Evolutionary conservation across 1,140 invertebrate genomes (phyloP), one percentile per base, ranked within the genome.

Genomic region (Drosophila sturtevanti): DNA sequence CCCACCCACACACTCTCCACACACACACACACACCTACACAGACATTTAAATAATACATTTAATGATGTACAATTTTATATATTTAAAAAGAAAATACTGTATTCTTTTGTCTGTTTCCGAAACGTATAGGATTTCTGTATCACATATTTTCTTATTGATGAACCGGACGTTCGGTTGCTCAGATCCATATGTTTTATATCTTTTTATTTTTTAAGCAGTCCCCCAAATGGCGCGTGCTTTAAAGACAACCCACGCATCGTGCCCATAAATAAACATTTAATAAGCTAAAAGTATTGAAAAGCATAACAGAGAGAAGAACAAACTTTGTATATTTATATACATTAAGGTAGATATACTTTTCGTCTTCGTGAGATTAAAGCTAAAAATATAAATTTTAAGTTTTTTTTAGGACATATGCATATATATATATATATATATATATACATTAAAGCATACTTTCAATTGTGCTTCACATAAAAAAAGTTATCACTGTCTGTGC

Each of bases 241-340:
- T 18, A 61, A 38, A 41, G 37, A 27, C 73, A n/a, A 31, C 59
- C 81, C 81, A 85, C 81, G 77, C 81, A 63, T 35, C 35, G 38
- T 12, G 51, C 51, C 54, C 70, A 69, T 87, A 87, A 85, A 85
- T 81, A 85, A 67, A 67, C 66, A 81, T 85, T 81, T 78, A 87
- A 81, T 87, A 85, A 81, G 74, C 64, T 75, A 56, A 70, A 52
- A 72, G 37, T 61, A 63, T 61, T 56, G 27, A 51, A 21, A 51
- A 51, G 9, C 44, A 48, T n/a, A n/a, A n/a, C 27, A 56, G 35
- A 56, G 7, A 56, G 16, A 16, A 55, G 31, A 55, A 10, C n/a
- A 11, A 11, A 34, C 31, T 14, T 56, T 31, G 2, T 44, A 18
- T 14, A 16, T 9, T 21, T 14, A 3, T 21, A 11, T 11, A 35